These are phyloP conservation scores for Bombus turneri DNA, from an alignment of 1,140 invertebrate species.

Conservation along the genomic window DNA sequence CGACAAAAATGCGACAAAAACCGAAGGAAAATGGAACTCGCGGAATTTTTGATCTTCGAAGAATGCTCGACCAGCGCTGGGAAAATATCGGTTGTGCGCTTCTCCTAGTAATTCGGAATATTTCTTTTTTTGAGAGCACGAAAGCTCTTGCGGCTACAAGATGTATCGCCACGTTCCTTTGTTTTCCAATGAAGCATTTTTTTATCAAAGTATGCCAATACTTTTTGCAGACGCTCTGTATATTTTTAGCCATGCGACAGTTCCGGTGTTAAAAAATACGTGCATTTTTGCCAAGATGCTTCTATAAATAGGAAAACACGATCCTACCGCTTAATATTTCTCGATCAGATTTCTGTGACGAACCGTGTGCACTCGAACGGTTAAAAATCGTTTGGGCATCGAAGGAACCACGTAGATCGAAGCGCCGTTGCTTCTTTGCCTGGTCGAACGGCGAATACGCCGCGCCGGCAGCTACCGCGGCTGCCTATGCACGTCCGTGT, in stretches of 20 bases:
- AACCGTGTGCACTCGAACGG: neutral
- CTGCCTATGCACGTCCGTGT: constrained; percentile 63
- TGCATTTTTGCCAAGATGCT: too few relatives aligned
- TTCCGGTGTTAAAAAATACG: too few relatives aligned
- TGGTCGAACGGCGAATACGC: neutral
- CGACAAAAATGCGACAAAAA: neutral
- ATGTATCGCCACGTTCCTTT: too few relatives aligned
- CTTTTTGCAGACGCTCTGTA: too few relatives aligned
- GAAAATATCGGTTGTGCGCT: too few relatives aligned
- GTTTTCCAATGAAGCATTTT: too few relatives aligned
- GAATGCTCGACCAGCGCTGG: neutral
- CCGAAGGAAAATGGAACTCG: neutral
- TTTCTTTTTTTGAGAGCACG: too few relatives aligned
- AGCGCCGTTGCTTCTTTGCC: constrained; percentile 52
- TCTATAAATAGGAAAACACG: neutral
- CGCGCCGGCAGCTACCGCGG: constrained; percentile 46
- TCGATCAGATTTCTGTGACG: neutral
- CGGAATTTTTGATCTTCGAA: constrained; percentile 4
- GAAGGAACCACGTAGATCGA: constrained; percentile 53
- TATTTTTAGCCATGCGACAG: too few relatives aligned
- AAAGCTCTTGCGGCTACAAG: too few relatives aligned
- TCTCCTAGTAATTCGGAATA: too few relatives aligned
- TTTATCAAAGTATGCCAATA: too few relatives aligned
- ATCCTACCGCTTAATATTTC: neutral
- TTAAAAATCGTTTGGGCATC: constrained; percentile 6